These are phyloP conservation scores for Cryptoprocta ferox DNA, from an alignment of 2,797 vertebrate genomes.

Conservation along the genomic window DNA sequence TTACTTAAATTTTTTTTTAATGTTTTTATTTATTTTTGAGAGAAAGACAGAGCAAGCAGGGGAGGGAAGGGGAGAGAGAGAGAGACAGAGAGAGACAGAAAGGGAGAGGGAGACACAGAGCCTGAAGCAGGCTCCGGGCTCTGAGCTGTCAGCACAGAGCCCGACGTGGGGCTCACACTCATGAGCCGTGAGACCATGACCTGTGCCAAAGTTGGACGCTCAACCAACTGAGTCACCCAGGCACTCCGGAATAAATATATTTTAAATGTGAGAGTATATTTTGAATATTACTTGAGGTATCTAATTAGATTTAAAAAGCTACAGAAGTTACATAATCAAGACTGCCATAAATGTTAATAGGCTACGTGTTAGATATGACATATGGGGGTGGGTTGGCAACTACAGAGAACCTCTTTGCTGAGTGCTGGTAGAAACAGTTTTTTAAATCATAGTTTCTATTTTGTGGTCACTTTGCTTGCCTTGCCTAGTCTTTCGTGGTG, in stretches of 20 bases:
- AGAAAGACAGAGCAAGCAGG: no score
- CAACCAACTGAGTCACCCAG: no score
- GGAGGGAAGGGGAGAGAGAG: no score
- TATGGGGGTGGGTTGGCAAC: not conserved
- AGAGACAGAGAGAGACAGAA: no score
- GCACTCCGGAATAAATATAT: slow-evolving; percentile 2
- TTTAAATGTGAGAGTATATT: slow-evolving; percentile 32
- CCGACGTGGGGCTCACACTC: no score
- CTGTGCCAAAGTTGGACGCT: no score
- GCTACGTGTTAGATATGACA: slow-evolving; percentile 39
- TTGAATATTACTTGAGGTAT: slow-evolving; percentile 49
- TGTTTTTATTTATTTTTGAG: no score
- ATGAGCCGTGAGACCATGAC: no score
- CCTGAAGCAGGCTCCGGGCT: no score
- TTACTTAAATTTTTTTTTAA: no score
- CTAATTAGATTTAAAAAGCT: slow-evolving; percentile 8
- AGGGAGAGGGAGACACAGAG: no score
- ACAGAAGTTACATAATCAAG: not conserved
- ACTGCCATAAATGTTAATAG: not conserved
- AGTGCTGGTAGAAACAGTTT: not conserved
- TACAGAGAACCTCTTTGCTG: not conserved
- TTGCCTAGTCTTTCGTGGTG: not conserved
- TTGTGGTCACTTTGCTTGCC: slow-evolving; percentile 20
- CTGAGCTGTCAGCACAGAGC: no score
- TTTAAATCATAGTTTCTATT: slow-evolving; percentile 61